phyloP scores from a whole-genome alignment of 2,888 invertebrate genomes.

The Psococerastis gibbosa region DNA sequence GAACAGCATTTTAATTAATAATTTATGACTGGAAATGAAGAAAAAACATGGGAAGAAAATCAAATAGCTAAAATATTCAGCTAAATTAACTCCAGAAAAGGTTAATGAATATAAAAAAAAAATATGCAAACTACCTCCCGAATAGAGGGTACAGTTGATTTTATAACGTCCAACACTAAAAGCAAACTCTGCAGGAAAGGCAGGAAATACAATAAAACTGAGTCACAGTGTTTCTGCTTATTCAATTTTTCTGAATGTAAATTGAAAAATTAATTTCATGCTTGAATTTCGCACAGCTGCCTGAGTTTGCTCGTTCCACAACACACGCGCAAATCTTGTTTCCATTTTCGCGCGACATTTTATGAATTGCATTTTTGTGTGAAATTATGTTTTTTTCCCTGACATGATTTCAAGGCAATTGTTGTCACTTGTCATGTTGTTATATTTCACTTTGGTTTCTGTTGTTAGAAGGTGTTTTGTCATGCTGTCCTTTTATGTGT shows the following conservation, averaged over 20 bases:
- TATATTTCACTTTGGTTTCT: too few relatives aligned
- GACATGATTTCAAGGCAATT: too few relatives aligned
- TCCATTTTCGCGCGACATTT: neutral
- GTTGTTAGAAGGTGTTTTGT: too few relatives aligned
- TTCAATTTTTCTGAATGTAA: neutral
- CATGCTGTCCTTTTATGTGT: too few relatives aligned
- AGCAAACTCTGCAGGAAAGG: too few relatives aligned
- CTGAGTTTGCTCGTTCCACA: neutral
- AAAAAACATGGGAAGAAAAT: too few relatives aligned
- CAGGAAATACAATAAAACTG: neutral
- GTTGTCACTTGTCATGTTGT: too few relatives aligned
- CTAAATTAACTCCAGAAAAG: too few relatives aligned
- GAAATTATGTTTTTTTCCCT: neutral
- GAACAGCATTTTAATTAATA: too few relatives aligned
- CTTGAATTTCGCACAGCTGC: neutral
- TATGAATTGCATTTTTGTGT: neutral
- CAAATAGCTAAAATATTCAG: too few relatives aligned
- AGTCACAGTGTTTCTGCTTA: neutral
- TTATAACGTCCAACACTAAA: neutral
- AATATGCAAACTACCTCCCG: neutral
- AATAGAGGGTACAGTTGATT: neutral
- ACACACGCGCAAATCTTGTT: neutral
- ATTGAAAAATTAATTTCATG: neutral
- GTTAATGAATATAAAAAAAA: neutral
- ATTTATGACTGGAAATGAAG: too few relatives aligned